Conservation (phyloP, 2,888 invertebrate genomes). For the Andrena marginata region DNA sequence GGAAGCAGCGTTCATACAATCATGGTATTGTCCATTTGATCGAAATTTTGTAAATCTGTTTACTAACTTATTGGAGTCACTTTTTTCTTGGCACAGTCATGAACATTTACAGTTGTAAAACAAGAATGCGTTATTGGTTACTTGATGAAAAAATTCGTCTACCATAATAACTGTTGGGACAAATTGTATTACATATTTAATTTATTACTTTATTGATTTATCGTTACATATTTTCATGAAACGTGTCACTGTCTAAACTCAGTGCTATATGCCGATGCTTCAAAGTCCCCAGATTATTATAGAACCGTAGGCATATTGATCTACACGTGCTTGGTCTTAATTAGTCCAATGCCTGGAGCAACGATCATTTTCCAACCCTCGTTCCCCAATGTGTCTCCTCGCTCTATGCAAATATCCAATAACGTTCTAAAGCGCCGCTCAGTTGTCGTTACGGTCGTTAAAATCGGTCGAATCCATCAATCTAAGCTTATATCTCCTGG, state of each 20-base stretch:
- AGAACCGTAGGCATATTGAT: background rate
- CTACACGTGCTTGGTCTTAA: slow-evolving; percentile 11
- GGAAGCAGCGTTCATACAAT: background rate
- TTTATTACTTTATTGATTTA: too few species aligned
- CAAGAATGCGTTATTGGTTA: too few species aligned
- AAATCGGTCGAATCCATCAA: slow-evolving; percentile 65
- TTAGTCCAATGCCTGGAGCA: slow-evolving; percentile 36
- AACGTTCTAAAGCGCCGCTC: slow-evolving; percentile 33
- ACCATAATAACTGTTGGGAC: too few species aligned
- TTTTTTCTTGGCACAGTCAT: too few species aligned
- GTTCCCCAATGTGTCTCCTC: background rate
- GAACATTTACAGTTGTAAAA: too few species aligned
- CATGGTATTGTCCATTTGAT: background rate
- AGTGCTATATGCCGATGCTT: background rate
- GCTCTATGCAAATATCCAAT: slow-evolving; percentile 47
- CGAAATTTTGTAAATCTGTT: background rate
- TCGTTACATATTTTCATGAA: too few species aligned
- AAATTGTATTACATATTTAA: too few species aligned
- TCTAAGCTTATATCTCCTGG: slow-evolving; percentile 51
- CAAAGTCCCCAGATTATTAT: background rate
- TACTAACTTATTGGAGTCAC: background rate
- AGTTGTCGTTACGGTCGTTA: slow-evolving; percentile 51
- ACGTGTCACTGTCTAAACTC: background rate
- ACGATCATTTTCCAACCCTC: slow-evolving; percentile 10
- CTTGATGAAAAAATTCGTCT: too few species aligned